Evolutionary conservation across 2,888 invertebrate genomes (phyloP), one percentile per base, ranked within the genome.

Genomic region (Eupithecia subfuscata): DNA sequence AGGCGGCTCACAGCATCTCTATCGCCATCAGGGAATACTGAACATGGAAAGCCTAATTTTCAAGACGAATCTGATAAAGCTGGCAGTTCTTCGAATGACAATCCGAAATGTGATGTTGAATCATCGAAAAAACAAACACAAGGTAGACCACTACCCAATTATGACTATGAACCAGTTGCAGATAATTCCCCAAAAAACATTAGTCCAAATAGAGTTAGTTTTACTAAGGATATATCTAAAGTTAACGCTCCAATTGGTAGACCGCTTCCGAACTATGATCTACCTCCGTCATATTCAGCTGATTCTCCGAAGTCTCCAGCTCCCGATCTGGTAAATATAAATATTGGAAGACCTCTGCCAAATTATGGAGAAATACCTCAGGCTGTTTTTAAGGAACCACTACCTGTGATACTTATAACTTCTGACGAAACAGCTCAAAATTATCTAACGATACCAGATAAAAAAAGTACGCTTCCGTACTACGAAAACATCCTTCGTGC

Each of bases 1-100:
- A 87, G 86, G 63, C 80, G 84, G 11, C 76, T 88, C 43, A 90
- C 92, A 34, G 69, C 75, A 22, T 75, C 79, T 11, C 48, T 72
- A 60, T 65, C 45, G 7, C 73, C 71, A 68, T 68, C 77, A 25
- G 70, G 60, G 67, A 72, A 25, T 37, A 67, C 60, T 14, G 64
- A 73, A 2, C 68, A 73, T n/a, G 75, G 70, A 45, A 72, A 70
- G 3, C 69, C 43, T 34, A 45, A 73, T 34, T 77, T 73, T 70
- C 45, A 45, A 70, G 69, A 65, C 4, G 52, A 73, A 2, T 1
- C 43, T 63, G 30, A 12, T 22, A 56, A 74, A 37, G 34, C 40
- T 22, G 40, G n/a, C 8, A 5, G 14, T 14, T 45, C 52, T 22
- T 12, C 14, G 45, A 45, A 16, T 37, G 25, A 65, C 37, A 45